Evolutionary conservation across 53 echinoderm and acorn worm species (phyloP), one percentile per base, ranked within the genome.

Genomic region (Astropecten irregularis): DNA sequence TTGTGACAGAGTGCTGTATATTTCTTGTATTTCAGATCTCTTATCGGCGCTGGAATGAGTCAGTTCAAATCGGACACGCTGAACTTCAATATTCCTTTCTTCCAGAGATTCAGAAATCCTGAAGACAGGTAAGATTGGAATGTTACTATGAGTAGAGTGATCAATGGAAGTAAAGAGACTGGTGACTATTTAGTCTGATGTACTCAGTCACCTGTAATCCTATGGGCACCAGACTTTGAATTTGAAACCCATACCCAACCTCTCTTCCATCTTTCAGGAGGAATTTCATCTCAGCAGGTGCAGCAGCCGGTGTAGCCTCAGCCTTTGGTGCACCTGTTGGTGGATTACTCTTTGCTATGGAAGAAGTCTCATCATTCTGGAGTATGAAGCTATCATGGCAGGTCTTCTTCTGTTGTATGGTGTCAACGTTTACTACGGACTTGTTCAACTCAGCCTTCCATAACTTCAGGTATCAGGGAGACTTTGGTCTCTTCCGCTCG

Each of bases 281-380:
- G 38, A 99, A 99, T 59, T 99, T 99, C 87, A 99, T 99, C 35
- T 99, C 99, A 47, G 99, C 99, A 0, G 99, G 99, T 47, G 92
- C 99, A 11, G 99, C 99, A 18, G 99, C 99, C 1, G 99, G 99
- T 33, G 99, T 99, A 3, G 99, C 99, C 0, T 99, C 99, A 37
- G 99, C 99, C 16, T 99, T 99, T 86, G 99, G 99, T 72, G 99
- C 99, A 14, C 99, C 99, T 13, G 95, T 99, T 61, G 99, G 99
- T 27, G 99, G 99, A 31, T 79, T 99, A n/a, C 64, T 99, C 28
- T 99, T 99, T 81, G 94, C 99, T 42, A 95, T 99, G 94, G 99
- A 99, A 56, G 99, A 99, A 59, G 99, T 99, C 20, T 99, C 99
- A 9, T 99, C 99, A 9, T 99, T 99, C 54, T 99, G 99, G 99